Base-by-base conservation (phyloP, 37 sponge, comb jelly and placozoan genomes). In the Mnemiopsis leidyi region DNA sequence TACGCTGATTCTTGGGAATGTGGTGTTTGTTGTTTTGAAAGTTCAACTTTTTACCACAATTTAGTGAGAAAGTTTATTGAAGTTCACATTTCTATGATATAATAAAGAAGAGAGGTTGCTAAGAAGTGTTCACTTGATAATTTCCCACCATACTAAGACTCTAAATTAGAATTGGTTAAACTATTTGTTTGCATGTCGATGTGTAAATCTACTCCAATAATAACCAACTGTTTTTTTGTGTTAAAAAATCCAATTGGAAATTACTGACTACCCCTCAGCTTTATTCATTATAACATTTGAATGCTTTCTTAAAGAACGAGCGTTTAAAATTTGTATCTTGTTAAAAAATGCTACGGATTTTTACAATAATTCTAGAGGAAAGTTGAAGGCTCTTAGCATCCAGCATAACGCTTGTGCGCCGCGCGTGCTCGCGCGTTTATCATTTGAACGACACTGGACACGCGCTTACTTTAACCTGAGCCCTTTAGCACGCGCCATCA, bases 121-220 rank as follows among this genome's bases (percentile, higher is more conserved):
- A n/a, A n/a, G n/a, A n/a, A n/a, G n/a, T n/a, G n/a, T n/a, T n/a
- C n/a, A n/a, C n/a, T n/a, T n/a, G n/a, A n/a, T n/a, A n/a, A n/a
- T n/a, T n/a, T n/a, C n/a, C n/a, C 13, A 48, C 13, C 13, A 48
- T 13, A 48, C 61, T 48, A 48, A 48, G 61, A 18, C 61, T 5
- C 5, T 48, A 48, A 48, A 20, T 77, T 77, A 34, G 16, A 77
- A 77, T 77, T 69, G 7, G 32, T 34, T 31, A 33, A 28, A 77
- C 36, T 77, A 77, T 77, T 77, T 77, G 79, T 77, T 77, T 77
- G 79, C 79, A 77, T 77, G 79, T 77, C 79, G 33, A 77, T 77
- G 61, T 48, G 61, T 48, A 48, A 48, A 48, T 48, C 61, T 48
- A 48, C 61, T 48, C 5, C 61, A 48, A 48, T 48, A 48, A n/a